Base-by-base conservation (phyloP, 2,888 invertebrate genomes). In the Callyntrura guangdongensis region DNA sequence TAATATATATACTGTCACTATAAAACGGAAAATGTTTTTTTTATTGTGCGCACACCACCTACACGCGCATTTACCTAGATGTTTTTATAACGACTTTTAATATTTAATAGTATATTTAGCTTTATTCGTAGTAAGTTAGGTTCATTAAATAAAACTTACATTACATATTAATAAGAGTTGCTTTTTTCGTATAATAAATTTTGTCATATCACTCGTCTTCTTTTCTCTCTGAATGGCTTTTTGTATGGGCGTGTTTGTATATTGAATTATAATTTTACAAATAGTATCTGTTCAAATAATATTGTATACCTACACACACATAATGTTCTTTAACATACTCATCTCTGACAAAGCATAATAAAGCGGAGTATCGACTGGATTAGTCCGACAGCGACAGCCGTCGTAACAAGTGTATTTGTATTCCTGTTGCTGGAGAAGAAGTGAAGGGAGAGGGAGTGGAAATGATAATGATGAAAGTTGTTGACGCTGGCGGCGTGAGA, bases 401-500 rank as follows among this genome's bases (percentile, higher is more conserved):
- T 79, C 2, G 27, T 56, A 64, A 74, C 72, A 25, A 83, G 9
- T 27, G 83, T 56, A 36, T 49, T 89, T 45, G 82, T 27, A 67
- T 64, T 64, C 27, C 25, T 53, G 84, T 69, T 25, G 49, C 45
- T 56, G n/a, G 12, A 47, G 27, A 81, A 64, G 53, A n/a, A n/a
- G n/a, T n/a, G n/a, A n/a, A n/a, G n/a, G n/a, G n/a, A n/a, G n/a
- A 47, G 45, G 22, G n/a, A 49, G 11, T 64, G 61, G 20, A 67
- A 72, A 25, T 84, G 36, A 85, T 79, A 77, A 64, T 84, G 77
- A 77, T 89, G 89, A 84, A 85, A 79, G 59, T 79, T 85, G 47
- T 83, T 83, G 72, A 84, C 61, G 84, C 67, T 89, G 27, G 79
- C 74, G 49, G 89, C 89, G 47, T 84, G 89, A 14, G 89, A 89